These are phyloP conservation scores for Phataginus tricuspis DNA, from an alignment of 2,797 vertebrate genomes.

Conservation along the genomic window DNA sequence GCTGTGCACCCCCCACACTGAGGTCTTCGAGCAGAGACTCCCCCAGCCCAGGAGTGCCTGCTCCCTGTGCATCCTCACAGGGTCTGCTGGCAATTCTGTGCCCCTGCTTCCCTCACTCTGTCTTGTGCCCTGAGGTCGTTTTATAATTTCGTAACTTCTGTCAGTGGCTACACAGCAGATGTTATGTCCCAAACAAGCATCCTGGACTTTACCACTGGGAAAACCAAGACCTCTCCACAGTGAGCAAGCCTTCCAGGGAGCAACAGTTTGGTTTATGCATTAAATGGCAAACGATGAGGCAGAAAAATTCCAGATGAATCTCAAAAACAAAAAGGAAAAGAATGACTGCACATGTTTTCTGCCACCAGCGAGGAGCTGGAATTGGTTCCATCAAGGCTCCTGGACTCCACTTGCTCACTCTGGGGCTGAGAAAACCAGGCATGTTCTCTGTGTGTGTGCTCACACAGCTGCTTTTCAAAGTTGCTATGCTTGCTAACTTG, in stretches of 20 bases:
- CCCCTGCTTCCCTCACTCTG: fast-evolving
- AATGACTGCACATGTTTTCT: neutral
- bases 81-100: fast-evolving
- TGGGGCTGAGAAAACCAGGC: neutral
- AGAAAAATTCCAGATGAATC: neutral
- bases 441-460: neutral
- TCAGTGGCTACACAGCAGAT: neutral
- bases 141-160: neutral
- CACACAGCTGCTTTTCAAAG: neutral
- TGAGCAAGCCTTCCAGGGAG: neutral
- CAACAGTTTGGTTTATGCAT: fast-evolving
- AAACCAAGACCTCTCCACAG: neutral
- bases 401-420: neutral
- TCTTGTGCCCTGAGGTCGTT: neutral
- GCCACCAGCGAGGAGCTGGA: neutral
- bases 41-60: neutral
- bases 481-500: neutral
- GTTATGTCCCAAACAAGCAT: too few relatives aligned
- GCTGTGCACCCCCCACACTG: neutral
- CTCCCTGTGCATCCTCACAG: fast-evolving
- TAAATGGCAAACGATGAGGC: neutral
- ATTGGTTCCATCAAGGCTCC: neutral
- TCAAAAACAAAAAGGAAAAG: neutral
- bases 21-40: neutral
- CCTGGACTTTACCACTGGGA: neutral